These are phyloP conservation scores for Cotesia congregata DNA, from an alignment of 2,888 invertebrate genomes.

Conservation along the genomic window DNA sequence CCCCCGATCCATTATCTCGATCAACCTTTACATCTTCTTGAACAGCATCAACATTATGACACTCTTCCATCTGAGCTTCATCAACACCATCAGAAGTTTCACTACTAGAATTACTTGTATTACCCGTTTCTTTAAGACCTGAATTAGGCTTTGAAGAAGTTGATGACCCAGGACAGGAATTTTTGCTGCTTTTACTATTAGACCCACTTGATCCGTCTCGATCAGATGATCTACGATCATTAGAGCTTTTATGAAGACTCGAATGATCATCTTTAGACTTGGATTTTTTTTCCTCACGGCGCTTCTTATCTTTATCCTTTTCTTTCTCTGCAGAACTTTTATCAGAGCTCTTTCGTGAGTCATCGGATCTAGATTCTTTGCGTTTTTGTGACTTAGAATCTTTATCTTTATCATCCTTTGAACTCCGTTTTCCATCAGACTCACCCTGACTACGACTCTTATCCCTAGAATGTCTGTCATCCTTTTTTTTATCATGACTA, in stretches of 20 bases:
- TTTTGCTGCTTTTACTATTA: constrained; percentile 70
- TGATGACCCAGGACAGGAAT: constrained; percentile 71
- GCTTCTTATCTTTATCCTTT: constrained; percentile 60
- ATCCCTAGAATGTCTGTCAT: constrained; percentile 55
- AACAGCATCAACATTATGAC: constrained; percentile 35
- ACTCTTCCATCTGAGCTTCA: constrained; percentile 53
- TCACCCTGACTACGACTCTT: constrained; percentile 52
- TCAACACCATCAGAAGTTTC: constrained; percentile 64
- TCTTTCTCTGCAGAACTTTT: constrained; percentile 42
- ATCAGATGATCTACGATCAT: constrained; percentile 81
- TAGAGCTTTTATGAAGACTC: constrained; percentile 76
- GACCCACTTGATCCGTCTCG: constrained; percentile 84
- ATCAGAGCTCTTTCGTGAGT: constrained; percentile 43
- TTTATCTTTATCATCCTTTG: constrained; percentile 61
- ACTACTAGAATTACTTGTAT: constrained; percentile 71
- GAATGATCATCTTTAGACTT: constrained; percentile 81
- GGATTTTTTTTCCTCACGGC: constrained; percentile 64
- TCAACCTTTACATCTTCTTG: constrained; percentile 12
- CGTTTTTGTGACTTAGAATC: constrained; percentile 34
- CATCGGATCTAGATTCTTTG: constrained; percentile 42
- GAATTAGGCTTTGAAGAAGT: constrained; percentile 69
- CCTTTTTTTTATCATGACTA: constrained; percentile 45
- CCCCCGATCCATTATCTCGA: background rate
- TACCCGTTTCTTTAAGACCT: constrained; percentile 71
- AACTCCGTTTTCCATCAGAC: constrained; percentile 68